Evolutionary conservation across 2,797 vertebrate species (phyloP).

Genomic region (Melanotaenia trifasciata): DNA sequence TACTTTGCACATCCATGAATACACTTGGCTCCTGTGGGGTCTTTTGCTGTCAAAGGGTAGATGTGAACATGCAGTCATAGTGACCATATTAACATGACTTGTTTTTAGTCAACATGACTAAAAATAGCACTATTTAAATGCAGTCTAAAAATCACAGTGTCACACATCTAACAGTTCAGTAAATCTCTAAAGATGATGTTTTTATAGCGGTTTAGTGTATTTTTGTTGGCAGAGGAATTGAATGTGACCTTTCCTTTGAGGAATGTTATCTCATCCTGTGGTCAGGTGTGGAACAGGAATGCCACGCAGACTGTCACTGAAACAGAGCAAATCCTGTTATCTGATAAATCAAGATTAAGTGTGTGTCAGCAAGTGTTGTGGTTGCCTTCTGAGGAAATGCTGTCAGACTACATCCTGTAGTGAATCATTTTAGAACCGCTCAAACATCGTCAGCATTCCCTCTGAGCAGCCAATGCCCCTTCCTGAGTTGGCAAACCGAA

Average conservation of each 20-base stretch:
- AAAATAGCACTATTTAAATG: too few species aligned
- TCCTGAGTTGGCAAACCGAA: conserved; percentile 7
- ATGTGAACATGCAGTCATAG: too few species aligned
- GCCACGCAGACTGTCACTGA: conserved; percentile 16
- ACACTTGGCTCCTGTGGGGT: background rate
- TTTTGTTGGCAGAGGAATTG: background rate
- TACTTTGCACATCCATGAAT: background rate
- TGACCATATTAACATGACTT: too few species aligned
- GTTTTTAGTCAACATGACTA: too few species aligned
- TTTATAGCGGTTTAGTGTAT: background rate
- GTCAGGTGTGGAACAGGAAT: conserved; percentile 8
- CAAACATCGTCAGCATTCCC: background rate
- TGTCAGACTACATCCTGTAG: conserved; percentile 15
- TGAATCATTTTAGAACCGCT: conserved; percentile 9
- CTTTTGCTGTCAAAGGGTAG: too few species aligned
- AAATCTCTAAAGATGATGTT: too few species aligned
- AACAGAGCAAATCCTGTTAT: conserved; percentile 22
- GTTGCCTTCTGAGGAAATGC: conserved; percentile 23
- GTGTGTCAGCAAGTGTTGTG: conserved; percentile 22
- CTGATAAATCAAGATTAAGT: conserved; percentile 26
- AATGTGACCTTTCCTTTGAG: conserved; percentile 1
- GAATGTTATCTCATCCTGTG: background rate
- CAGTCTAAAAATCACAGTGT: too few species aligned
- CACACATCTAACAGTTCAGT: too few species aligned
- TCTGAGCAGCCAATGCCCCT: background rate